These are phyloP conservation scores for Adela reaumurella DNA, from an alignment of 2,888 invertebrate species.

Conservation along the genomic window DNA sequence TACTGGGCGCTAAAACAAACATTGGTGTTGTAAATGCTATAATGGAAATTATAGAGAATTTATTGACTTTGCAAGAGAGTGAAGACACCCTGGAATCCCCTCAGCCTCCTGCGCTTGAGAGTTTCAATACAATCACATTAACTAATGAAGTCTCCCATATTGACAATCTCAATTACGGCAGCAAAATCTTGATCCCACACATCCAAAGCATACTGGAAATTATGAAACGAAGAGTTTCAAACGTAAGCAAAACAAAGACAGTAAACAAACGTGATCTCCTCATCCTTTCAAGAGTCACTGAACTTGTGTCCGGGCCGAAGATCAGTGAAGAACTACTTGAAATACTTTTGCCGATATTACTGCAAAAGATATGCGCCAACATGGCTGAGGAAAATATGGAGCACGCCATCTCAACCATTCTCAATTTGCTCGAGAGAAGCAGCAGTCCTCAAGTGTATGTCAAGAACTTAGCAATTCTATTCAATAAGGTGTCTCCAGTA, in stretches of 20 bases:
- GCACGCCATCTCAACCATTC: constrained; percentile 67
- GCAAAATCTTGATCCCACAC: constrained; percentile 69
- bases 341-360: constrained; percentile 67
- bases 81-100: constrained; percentile 24
- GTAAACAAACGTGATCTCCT: constrained; percentile 68
- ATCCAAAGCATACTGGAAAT: constrained; percentile 67
- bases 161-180: constrained; percentile 65
- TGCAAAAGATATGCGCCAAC: constrained; percentile 58
- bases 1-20: constrained; percentile 67
- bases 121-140: constrained; percentile 29
- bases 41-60: constrained; percentile 70
- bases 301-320: constrained; percentile 64
- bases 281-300: constrained; percentile 73
- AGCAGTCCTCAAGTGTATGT: constrained; percentile 63
- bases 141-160: constrained; percentile 14
- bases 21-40: constrained; percentile 64
- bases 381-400: constrained; percentile 66
- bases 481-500: constrained; percentile 62
- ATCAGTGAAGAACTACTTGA: constrained; percentile 67
- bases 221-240: constrained; percentile 62
- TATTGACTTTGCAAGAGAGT: constrained; percentile 62
- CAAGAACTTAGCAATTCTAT: constrained; percentile 66
- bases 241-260: constrained; percentile 52
- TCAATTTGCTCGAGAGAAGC: constrained; percentile 71
- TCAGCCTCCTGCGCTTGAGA: constrained; percentile 24